phyloP scores from a whole-genome alignment of 2,113 vertebrate genomes.

The Murina feae region DNA sequence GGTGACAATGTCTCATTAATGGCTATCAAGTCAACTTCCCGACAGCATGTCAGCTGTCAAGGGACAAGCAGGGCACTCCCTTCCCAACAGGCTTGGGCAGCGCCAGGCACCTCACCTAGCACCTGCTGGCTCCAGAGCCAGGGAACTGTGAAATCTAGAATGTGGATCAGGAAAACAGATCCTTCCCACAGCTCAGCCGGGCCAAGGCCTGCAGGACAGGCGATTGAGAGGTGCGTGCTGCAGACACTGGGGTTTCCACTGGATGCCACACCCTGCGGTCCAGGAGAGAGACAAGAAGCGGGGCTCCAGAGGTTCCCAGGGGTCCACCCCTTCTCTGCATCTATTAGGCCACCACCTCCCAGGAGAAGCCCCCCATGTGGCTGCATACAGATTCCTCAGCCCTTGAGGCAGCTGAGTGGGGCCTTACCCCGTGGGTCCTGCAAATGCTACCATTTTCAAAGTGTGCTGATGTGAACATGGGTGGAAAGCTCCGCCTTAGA shows the following conservation, averaged over 20 bases:
- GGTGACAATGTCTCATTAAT: background rate
- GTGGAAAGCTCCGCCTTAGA: background rate
- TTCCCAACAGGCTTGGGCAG: background rate
- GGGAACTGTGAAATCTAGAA: background rate
- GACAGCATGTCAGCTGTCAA: background rate
- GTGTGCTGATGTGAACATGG: background rate
- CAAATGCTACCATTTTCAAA: background rate
- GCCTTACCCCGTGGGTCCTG: background rate
- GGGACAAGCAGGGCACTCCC: background rate
- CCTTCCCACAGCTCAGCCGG: background rate
- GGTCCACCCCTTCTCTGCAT: background rate
- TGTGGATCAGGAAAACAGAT: background rate
- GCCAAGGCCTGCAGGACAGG: fast-evolving
- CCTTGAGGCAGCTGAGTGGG: too few relatives aligned
- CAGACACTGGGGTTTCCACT: fast-evolving
- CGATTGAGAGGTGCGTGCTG: background rate
- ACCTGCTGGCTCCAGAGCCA: background rate
- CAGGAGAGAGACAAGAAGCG: background rate
- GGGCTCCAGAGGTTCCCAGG: background rate
- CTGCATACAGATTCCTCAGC: too few relatives aligned
- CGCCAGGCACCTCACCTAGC: background rate
- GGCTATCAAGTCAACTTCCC: background rate
- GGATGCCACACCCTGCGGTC: background rate
- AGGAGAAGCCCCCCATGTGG: background rate
- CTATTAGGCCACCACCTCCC: background rate